phyloP scores from a whole-genome alignment of 2,797 vertebrate species.

The Acridotheres tristis region DNA sequence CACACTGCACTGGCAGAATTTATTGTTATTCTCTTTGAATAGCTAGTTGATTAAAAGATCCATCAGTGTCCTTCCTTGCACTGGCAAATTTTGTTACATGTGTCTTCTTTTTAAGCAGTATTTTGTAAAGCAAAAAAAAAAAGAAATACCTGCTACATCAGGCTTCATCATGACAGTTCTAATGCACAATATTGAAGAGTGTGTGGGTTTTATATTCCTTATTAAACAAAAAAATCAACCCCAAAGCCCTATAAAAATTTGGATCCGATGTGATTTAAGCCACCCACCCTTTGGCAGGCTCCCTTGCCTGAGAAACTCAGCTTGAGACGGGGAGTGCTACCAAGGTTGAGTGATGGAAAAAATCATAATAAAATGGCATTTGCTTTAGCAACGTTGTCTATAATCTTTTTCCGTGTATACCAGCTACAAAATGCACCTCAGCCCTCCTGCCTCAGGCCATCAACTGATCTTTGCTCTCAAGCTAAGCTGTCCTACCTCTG shows the following conservation, averaged over 20 bases:
- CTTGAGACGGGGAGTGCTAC: slow-evolving; percentile 15
- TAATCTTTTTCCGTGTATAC: not conserved
- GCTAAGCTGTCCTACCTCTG: not conserved
- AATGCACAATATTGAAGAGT: not conserved
- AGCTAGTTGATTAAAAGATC: not conserved
- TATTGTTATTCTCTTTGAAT: not conserved
- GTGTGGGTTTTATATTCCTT: not conserved
- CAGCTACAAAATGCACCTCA: not conserved
- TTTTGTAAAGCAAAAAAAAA: not conserved
- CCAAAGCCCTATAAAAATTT: not conserved
- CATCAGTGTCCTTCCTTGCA: not conserved
- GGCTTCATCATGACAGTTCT: not conserved
- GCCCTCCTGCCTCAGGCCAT: not conserved
- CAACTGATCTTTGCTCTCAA: not conserved
- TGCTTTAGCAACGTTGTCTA: not conserved
- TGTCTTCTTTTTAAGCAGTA: not conserved
- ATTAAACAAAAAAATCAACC: not conserved
- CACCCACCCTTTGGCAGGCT: slow-evolving; percentile 42
- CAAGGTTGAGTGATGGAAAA: slow-evolving; percentile 4
- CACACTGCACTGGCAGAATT: not conserved
- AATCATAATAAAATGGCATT: not conserved
- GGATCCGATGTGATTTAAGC: slow-evolving; percentile 23
- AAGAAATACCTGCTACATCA: not conserved
- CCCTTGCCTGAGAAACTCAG: slow-evolving; percentile 19
- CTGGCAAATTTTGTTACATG: not conserved